phyloP scores from a whole-genome alignment of 2,888 invertebrate species.

The Lampropteryx suffumata region DNA sequence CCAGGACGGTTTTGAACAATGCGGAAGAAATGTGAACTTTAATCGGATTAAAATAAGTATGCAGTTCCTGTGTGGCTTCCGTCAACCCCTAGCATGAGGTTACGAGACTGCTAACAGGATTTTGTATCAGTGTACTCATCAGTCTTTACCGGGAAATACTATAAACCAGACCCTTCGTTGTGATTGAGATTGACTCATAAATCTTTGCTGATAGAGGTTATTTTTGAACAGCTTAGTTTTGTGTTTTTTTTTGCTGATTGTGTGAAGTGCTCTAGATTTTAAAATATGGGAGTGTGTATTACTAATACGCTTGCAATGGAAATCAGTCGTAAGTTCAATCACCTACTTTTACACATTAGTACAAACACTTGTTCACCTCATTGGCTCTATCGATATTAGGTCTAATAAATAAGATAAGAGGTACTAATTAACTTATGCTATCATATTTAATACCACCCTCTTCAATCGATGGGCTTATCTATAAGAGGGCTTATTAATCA shows the following conservation, averaged over 20 bases:
- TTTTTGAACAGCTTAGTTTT: slow-evolving; percentile 27
- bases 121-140: slow-evolving; percentile 38
- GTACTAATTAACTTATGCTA: not conserved
- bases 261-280: slow-evolving; percentile 29
- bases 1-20: slow-evolving; percentile 10
- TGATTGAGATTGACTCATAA: slow-evolving; percentile 22
- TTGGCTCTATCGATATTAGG: not conserved
- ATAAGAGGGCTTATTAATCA: slow-evolving; percentile 1
- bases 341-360: no score
- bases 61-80: slow-evolving; percentile 58
- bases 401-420: not conserved
- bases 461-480: not conserved
- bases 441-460: not conserved
- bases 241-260: slow-evolving; percentile 15
- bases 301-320: slow-evolving; percentile 74
- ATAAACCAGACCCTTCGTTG: slow-evolving; percentile 23
- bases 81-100: slow-evolving; percentile 48
- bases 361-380: no score
- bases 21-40: slow-evolving; percentile 42
- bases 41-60: slow-evolving; percentile 55
- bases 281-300: slow-evolving; percentile 68
- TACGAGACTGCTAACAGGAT: slow-evolving; percentile 51
- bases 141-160: slow-evolving; percentile 41
- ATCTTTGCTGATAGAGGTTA: slow-evolving; percentile 21
- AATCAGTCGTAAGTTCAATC: slow-evolving; percentile 65